phyloP scores from a whole-genome alignment of 2,797 vertebrate genomes.

The Halcyon chelicuti region DNA sequence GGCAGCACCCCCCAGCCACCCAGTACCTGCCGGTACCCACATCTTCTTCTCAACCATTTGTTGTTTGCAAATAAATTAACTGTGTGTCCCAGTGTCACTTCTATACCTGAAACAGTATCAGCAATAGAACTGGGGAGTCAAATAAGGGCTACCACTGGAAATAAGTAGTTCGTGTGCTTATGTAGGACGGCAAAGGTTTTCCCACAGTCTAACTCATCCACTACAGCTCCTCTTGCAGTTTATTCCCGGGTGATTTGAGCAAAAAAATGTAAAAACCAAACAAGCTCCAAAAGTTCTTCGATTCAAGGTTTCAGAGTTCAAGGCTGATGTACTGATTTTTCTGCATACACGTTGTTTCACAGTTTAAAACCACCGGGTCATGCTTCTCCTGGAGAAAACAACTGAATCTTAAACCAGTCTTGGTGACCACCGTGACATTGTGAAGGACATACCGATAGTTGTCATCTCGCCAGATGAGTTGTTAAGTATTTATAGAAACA shows the following conservation, averaged over 20 bases:
- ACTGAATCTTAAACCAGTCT: conserved; percentile 47
- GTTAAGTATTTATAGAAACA: conserved; percentile 78
- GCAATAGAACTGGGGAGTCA: background rate
- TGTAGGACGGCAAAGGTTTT: background rate
- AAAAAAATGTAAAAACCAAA: accelerated
- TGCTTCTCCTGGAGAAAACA: background rate
- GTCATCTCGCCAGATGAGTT: conserved; percentile 71
- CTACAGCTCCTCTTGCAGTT: background rate
- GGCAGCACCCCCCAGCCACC: accelerated
- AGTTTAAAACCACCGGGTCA: background rate
- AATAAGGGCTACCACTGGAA: background rate
- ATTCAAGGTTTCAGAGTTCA: background rate
- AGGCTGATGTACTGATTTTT: background rate
- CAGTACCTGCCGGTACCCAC: accelerated
- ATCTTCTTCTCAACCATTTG: accelerated
- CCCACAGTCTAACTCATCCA: background rate
- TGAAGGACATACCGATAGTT: conserved; percentile 66
- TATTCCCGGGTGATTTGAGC: background rate
- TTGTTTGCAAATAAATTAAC: background rate
- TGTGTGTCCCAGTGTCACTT: background rate
- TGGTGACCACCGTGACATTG: conserved; percentile 50
- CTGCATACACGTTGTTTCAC: background rate
- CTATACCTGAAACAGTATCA: background rate
- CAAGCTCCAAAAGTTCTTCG: background rate
- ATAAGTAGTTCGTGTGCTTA: accelerated